Evolutionary conservation across 2,113 vertebrate genomes (phyloP), one percentile per base, ranked within the genome.

Genomic region (Argyrosomus japonicus): DNA sequence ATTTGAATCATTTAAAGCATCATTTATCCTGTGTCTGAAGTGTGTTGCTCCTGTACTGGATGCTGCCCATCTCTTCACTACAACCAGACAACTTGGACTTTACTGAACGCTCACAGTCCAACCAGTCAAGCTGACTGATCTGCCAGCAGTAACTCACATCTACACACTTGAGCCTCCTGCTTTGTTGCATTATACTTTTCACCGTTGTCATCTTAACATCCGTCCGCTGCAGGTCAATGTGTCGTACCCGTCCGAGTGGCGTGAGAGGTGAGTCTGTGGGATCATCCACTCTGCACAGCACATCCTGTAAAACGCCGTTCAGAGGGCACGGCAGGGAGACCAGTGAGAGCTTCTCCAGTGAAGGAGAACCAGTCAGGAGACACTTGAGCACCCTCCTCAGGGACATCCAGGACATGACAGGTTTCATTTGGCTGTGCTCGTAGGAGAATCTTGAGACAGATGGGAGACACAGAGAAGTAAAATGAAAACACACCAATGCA

Each of bases 301-400:
- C 67, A 47, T 83, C 23, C 11, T 67, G 77, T 47, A 96, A 89
- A n/a, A 93, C 62, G 0, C 65, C 21, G 79, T 95, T 69, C 82
- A 96, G 54, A 19, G 88, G 87, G 77, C 95, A 96, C 0, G 95
- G 95, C 57, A 93, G 69, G 61, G 95, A 95, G n/a, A 94, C 73
- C 19, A 96, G 76, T 0, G 93, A 92, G 17, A 95, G 76, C 29
- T 86, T 93, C 88, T 94, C 90, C 47, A 96, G 89, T 3, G 92
- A 82, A 32, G 89, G 90, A 12, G 94, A 93, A 8, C 93, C 89
- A 14, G 54, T 70, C 64, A 95, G 82, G 45, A 95, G 83, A 78
- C 88, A 89, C 85, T 27, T 76, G 40, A 96, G 74, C 70, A 71
- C 85, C 45, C 58, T 84, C 84, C 54, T 88, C 36, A 95, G 84